Base-by-base conservation (phyloP, 2,888 invertebrate species). In the Leucophenga montana region DNA sequence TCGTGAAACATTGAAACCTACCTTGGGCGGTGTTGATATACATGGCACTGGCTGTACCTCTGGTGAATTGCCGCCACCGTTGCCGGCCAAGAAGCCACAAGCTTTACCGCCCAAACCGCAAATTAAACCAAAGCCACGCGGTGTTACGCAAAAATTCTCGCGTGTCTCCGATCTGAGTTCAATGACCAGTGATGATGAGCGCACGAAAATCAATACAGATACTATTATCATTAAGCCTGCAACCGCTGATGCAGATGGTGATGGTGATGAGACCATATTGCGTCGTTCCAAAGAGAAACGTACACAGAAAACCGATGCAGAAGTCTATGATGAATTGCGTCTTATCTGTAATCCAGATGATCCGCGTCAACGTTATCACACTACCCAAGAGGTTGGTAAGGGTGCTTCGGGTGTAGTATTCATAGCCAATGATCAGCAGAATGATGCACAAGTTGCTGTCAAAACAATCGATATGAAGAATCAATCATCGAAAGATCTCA, bases 391-490 rank as follows among this genome's bases (percentile, higher is more conserved):
- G 87, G 92, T 97, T 64, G 97, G 97, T 66, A 94, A 95, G 33
- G 97, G 97, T 14, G 97, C 97, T 57, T 97, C 97, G 44, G 98
- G 97, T 66, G 95, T 94, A 75, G 98, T 98, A 27, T 96, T 95
- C 86, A 95, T 95, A 77, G 97, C 97, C 0, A 92, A 92, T n/a
- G 95, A 96, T 87, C 91, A 92, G 73, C 91, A 91, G 76, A 92
- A 92, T 65, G 91, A 92, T 68, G 91, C 93, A 33, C 92, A 93
- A 86, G 98, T 99, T 8, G 99, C 99, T 39, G 95, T 99, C 77
- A 99, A 99, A 89, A 96, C 97, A 83, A 99, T 99, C 88, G 97
- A 98, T 88, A 92, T 99, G 86, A 92, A 94, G 48, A 96, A 96
- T 87, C 99, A 99, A 88, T 95, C 96, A 67, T 95, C 97, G 85